Evolutionary conservation across 2,113 vertebrate genomes (phyloP), one percentile per base, ranked within the genome.

Genomic region (Rhinichthys klamathensis): DNA sequence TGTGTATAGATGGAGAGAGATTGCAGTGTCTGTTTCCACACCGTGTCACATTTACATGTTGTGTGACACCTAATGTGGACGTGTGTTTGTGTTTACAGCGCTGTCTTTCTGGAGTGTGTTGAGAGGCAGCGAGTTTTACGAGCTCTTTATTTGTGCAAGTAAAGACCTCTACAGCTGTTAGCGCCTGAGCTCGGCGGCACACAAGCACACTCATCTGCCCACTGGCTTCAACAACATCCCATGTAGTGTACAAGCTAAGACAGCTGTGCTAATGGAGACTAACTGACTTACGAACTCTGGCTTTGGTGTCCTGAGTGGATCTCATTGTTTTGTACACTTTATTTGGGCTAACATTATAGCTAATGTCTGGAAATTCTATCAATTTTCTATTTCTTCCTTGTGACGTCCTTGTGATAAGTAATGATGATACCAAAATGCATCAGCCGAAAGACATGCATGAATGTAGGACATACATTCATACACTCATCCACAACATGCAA

Each of bases 81-180:
- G 27, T 76, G 77, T 82, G 84, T 88, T 61, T 74, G 67, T 69
- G 54, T 70, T 72, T 70, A 75, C 30, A 18, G 12, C 78, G 11
- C 35, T 70, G 25, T 80, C 49, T 80, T 82, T 86, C 67, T 41
- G 76, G 87, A 81, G 38, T 79, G 51, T 16, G 81, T 56, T 58
- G 32, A 88, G 74, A 86, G n/a, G 58, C 46, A 46, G 30, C 49
- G 4, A 10, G 82, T 38, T 90, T 91, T 76, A 89, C 60, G 21
- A 85, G 63, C 83, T 69, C 56, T 90, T 90, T 88, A 91, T 87
- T 85, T 80, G 80, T 69, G 84, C 69, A 73, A 65, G 25, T 85
- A 84, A 89, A 91, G 84, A 49, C 35, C 84, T 90, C 85, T 88
- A 88, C 86, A 79, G 82, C 85, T 35, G 60, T 89, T 88, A 86